Conservation (phyloP, 2,888 invertebrate species). For the Noctua comes region DNA sequence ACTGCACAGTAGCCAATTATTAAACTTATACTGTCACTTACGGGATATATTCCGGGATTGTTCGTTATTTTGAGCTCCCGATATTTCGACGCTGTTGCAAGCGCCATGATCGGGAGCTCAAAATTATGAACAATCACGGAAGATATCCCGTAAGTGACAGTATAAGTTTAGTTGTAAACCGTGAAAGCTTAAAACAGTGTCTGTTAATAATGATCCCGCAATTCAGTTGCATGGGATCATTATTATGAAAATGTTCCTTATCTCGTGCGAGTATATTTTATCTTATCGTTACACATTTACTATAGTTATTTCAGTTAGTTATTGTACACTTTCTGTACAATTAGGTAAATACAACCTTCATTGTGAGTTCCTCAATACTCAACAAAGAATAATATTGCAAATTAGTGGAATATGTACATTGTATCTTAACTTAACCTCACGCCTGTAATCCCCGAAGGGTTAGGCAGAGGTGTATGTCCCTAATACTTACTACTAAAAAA, state of each 20-base stretch:
- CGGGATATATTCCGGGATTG: too few species aligned
- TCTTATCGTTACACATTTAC: conserved; percentile 4
- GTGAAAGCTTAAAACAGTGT: too few species aligned
- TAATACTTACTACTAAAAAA: too few species aligned
- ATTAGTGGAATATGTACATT: background rate
- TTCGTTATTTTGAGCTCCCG: too few species aligned
- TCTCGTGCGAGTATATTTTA: conserved; percentile 11
- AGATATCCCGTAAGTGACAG: too few species aligned
- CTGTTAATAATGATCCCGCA: conserved; percentile 23
- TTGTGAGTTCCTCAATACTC: background rate
- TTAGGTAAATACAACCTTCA: background rate
- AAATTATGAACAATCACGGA: too few species aligned
- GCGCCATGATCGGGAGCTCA: too few species aligned
- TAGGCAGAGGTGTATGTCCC: background rate
- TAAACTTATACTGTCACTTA: too few species aligned
- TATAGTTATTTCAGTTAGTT: conserved; percentile 15
- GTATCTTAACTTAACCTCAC: background rate
- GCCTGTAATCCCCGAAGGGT: background rate
- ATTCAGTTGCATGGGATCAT: too few species aligned
- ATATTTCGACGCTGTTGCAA: too few species aligned
- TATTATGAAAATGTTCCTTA: conserved; percentile 40
- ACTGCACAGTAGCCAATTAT: background rate
- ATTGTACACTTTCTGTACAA: background rate
- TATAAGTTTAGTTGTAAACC: too few species aligned
- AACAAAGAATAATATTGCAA: conserved; percentile 9